These are phyloP conservation scores for Gortyna flavago DNA, from an alignment of 2,888 invertebrate genomes.

Conservation along the genomic window DNA sequence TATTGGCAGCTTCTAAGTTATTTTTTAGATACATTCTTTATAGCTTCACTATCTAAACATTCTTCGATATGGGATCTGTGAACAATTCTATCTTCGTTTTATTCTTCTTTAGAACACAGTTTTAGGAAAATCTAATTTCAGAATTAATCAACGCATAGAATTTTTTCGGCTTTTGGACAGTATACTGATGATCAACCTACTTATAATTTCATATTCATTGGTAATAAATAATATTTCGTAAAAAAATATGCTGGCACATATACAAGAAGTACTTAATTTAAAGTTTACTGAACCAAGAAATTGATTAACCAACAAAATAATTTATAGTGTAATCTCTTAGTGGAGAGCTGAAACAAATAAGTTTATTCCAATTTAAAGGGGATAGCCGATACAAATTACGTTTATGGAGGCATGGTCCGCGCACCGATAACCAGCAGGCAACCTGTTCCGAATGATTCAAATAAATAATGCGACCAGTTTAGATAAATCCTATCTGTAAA, in stretches of 20 bases:
- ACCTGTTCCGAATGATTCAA: conserved; percentile 86
- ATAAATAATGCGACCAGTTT: conserved; percentile 86
- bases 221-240: conserved; percentile 52
- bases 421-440: conserved; percentile 83
- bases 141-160: conserved; percentile 16
- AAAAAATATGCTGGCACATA: conserved; percentile 40
- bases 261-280: conserved; percentile 70
- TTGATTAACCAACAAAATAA: conserved; percentile 76
- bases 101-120: neutral
- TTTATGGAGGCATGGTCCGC: conserved; percentile 84
- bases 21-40: conserved; percentile 58
- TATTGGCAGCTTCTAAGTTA: conserved; percentile 58
- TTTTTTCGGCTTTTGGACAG: conserved; percentile 23
- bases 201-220: conserved; percentile 41
- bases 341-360: conserved; percentile 81
- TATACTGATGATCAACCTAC: conserved; percentile 38
- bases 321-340: conserved; percentile 77
- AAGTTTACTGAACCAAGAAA: conserved; percentile 73
- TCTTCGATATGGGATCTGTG: conserved; percentile 32
- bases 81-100: conserved; percentile 27
- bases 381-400: conserved; percentile 85
- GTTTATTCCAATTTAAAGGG: conserved; percentile 84
- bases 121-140: conserved; percentile 8
- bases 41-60: conserved; percentile 47
- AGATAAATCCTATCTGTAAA: conserved; percentile 88